Evolutionary conservation across 2,797 vertebrate genomes (phyloP), one percentile per base, ranked within the genome.

Genomic region (Podarcis lilfordi): DNA sequence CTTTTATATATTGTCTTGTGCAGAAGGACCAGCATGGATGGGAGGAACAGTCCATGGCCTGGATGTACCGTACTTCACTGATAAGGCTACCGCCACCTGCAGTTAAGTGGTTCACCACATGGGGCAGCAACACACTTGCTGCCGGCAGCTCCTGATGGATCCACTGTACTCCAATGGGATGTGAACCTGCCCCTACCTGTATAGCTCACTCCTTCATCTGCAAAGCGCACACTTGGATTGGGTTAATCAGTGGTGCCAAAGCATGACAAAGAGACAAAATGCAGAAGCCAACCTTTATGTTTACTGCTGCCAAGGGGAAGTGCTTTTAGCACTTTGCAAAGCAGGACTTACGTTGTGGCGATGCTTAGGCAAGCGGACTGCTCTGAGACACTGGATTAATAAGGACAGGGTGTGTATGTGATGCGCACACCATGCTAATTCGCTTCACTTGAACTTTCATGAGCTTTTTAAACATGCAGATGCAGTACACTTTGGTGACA

Each of bases 381-480:
- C 59, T 68, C 40, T 68, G 35, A 77, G 61, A 80, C 29, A 13
- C 59, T 68, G 71, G 86, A 87, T 88, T 83, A 83, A 55, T 77
- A 66, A 76, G 72, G 43, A 76, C 10, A 10, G n/a, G 2, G 25
- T 3, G 50, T 55, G 50, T 15, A 55, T 55, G 50, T 55, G 2
- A 40, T 59, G 55, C 5, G 13, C 78, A 55, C 68, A 71, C 35
- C 25, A 7, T 88, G 50, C 88, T 89, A 80, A 84, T 82, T 88
- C 91, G 82, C 72, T 89, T 87, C 29, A 45, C 84, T 90, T 66
- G 68, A 89, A 80, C 59, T 80, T 88, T 45, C 29, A 21, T 23
- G 10, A 59, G 88, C 72, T 90, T 84, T 86, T 80, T 71, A 72
- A 91, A 23, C 59, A 45, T 81, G 89, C 82, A 89, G 83, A 55